Base-by-base conservation (phyloP, 2,113 vertebrate species). In the Ophthalmolycus amberensis region DNA sequence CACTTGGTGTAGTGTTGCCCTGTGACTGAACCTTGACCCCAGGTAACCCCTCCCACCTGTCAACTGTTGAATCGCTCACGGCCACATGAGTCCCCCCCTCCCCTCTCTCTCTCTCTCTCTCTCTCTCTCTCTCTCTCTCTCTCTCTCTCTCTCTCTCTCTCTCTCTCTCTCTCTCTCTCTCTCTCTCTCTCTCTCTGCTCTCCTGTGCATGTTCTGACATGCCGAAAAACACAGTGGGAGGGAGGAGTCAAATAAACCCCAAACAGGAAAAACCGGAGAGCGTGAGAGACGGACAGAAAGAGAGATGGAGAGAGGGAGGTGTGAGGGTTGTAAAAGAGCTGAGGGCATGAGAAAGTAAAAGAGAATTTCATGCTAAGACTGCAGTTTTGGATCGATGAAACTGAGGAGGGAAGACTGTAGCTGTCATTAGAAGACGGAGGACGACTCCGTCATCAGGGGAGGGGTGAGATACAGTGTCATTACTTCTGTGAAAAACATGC, bases 191-290 rank as follows among this genome's bases (percentile, higher is more conserved):
- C 66, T 50, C 69, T 29, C 77, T 50, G 29, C 40, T 66, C 74
- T 69, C 58, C 75, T 34, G 69, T 86, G 60, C 93, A 87, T 94
- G 95, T 82, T 91, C 68, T 77, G 87, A 94, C 94, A 91, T 92
- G 94, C 87, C 70, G 77, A 83, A 77, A 79, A 89, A 84, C 86
- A 85, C 82, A 67, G 37, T 82, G 80, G 79, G 91, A 86, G 90
- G 92, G 90, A 90, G 94, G 91, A 93, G 93, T 88, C 84, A 78
- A 79, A 78, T 34, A 82, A 84, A 91, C 88, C 85, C 12, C 79
- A 93, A 94, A 94, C 91, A 90, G 91, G 93, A 92, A 92, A 93
- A 93, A 95, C 92, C 80, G 65, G 91, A 86, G 86, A 11, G 71
- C 67, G 71, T 29, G 66, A 68, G 79, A 80, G 75, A 65, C 20